Evolutionary conservation across 2,888 invertebrate genomes (phyloP).

Genomic region (Zaprionus bogoriensis): DNA sequence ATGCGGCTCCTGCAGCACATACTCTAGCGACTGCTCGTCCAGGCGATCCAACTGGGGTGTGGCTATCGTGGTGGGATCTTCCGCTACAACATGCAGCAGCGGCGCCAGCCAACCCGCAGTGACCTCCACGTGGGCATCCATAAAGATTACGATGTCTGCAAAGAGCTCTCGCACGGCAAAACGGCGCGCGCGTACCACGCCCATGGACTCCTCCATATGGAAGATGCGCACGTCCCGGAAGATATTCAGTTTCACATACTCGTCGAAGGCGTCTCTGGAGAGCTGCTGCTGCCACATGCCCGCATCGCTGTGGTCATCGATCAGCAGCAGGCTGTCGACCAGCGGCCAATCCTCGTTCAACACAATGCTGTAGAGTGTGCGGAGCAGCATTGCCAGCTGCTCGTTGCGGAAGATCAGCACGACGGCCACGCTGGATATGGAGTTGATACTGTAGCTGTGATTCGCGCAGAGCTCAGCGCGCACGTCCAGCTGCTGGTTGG

Average conservation of each 20-base stretch:
- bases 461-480: slow-evolving; percentile 37
- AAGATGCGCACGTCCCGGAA: not conserved
- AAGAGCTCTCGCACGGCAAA: slow-evolving; percentile 83
- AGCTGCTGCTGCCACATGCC: slow-evolving; percentile 17
- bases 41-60: slow-evolving; percentile 97
- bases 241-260: slow-evolving; percentile 15
- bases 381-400: slow-evolving; percentile 85
- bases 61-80: slow-evolving; percentile 90
- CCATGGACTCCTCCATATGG: slow-evolving; percentile 86
- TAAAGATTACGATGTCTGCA: slow-evolving; percentile 90
- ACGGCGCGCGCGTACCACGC: slow-evolving; percentile 51
- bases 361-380: slow-evolving; percentile 90
- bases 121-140: slow-evolving; percentile 94
- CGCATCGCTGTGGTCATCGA: slow-evolving; percentile 87
- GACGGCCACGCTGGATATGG: slow-evolving; percentile 35
- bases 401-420: slow-evolving; percentile 62
- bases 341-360: too few relatives aligned
- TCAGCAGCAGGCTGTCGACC: slow-evolving; percentile 91
- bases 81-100: slow-evolving; percentile 91
- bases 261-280: not conserved
- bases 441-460: too few relatives aligned
- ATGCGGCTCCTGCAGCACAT: slow-evolving; percentile 92
- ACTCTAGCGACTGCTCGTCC: slow-evolving; percentile 90
- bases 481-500: too few relatives aligned
- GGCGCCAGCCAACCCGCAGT: slow-evolving; percentile 95